Conservation (phyloP, 2,797 vertebrate genomes). For the Sandelia bainsii region DNA sequence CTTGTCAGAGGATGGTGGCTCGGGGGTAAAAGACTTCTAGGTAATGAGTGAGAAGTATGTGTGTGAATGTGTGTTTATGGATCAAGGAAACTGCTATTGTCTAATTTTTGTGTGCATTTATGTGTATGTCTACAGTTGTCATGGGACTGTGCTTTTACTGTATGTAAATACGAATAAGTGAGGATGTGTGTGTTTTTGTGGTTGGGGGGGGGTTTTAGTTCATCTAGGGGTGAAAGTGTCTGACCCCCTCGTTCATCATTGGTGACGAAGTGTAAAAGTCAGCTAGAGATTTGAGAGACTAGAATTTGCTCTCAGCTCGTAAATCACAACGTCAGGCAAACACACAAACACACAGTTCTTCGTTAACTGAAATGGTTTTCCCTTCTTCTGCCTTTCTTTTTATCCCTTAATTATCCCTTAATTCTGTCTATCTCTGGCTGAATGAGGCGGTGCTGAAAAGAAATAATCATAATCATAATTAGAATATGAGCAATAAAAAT, state of each 20-base stretch:
- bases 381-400: neutral
- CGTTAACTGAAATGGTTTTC: slow-evolving; percentile 5
- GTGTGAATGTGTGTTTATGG: slow-evolving; percentile 54
- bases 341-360: slow-evolving; percentile 36
- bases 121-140: slow-evolving; percentile 3
- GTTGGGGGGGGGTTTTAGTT: slow-evolving; percentile 32
- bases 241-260: slow-evolving; percentile 75
- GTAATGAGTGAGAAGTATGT: slow-evolving; percentile 73
- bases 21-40: slow-evolving; percentile 52
- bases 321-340: slow-evolving; percentile 61
- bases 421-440: neutral
- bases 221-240: slow-evolving; percentile 69
- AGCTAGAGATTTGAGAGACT: slow-evolving; percentile 50
- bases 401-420: neutral
- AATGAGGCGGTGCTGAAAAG: neutral
- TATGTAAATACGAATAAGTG: slow-evolving; percentile 7
- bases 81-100: slow-evolving; percentile 12
- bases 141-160: neutral
- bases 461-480: neutral
- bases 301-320: slow-evolving; percentile 74
- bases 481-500: neutral
- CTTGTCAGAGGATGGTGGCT: slow-evolving; percentile 73
- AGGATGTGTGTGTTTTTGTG: slow-evolving; percentile 6
- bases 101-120: neutral
- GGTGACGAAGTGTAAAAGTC: slow-evolving; percentile 77